Percentiles rank a stretch among this genome's conserved stretches.
These are phyloP conservation scores for Trogon melanurus DNA, from an alignment of 2,113 vertebrate genomes.

Conservation along the genomic window DNA sequence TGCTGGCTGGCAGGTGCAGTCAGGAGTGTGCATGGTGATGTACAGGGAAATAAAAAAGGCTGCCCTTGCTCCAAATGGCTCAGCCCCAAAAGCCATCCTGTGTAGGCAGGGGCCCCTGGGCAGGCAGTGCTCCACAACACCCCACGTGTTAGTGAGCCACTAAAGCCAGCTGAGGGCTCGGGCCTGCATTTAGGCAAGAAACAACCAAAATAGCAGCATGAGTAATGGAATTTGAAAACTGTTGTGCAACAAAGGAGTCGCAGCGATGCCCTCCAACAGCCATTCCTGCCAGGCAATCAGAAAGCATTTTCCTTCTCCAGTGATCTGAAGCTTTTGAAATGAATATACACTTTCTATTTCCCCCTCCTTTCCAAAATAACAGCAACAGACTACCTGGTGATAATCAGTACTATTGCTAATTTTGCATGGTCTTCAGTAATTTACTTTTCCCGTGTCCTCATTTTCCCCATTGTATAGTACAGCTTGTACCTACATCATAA, in stretches of 20 bases:
- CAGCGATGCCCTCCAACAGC: background rate
- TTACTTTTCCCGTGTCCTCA: background rate
- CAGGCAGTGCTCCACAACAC: background rate
- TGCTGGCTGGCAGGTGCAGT: background rate
- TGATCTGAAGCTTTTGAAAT: slow-evolving; percentile 23
- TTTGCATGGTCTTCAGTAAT: background rate
- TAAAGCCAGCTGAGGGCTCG: background rate
- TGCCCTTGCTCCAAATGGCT: background rate
- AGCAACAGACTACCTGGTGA: background rate
- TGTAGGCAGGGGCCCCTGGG: background rate
- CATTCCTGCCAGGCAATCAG: background rate
- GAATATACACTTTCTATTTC: background rate
- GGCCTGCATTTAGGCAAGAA: background rate
- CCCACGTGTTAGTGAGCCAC: background rate
- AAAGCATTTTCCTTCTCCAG: background rate
- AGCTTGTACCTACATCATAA: slow-evolving; percentile 10
- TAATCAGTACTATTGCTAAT: slow-evolving; percentile 14
- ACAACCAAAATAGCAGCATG: background rate
- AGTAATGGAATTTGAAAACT: background rate
- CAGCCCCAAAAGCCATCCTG: background rate
- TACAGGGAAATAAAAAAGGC: background rate
- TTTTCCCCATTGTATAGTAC: background rate
- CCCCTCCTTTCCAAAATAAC: background rate
- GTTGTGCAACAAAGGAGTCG: background rate
- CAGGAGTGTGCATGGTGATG: background rate